Evolutionary conservation across 2,113 vertebrate species (phyloP), one percentile per base, ranked within the genome.

Genomic region (Phocoena sinus): DNA sequence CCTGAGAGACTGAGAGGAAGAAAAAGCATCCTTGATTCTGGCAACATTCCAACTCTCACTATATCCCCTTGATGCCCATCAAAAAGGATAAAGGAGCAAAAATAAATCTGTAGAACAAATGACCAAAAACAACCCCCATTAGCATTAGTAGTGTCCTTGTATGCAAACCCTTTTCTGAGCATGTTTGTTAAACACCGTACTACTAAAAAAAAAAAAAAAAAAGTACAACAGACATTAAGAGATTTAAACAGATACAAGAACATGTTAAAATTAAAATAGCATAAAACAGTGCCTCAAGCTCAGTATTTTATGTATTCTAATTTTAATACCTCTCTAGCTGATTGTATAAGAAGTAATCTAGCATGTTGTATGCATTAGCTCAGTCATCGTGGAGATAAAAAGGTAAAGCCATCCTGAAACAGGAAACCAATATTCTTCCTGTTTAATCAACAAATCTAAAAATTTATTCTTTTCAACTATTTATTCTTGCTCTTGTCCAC

Each of bases 391-490:
- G 12, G 92, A 96, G 96, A 96, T 97, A 82, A 89, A 97, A 97
- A 99, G 96, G 97, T 97, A 98, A 98, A 98, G 98, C 82, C 98
- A 98, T 97, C 97, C 98, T 98, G 96, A 97, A 96, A 98, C 98
- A 99, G 99, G 99, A 99, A 99, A 98, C 97, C 98, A 98, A 93
- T 93, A 98, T 98, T 98, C 98, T 99, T 99, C 99, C 98, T 99
- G 99, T 99, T 98, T 98, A 98, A 98, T 98, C 98, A 98, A 98
- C 98, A 98, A 98, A 97, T 98, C 96, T 97, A 98, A 96, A 95
- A 76, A 81, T 83, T 95, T 96, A 94, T 98, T 97, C 95, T 95
- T 97, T 95, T 96, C 70, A 96, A 91, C 95, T 95, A 82, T 95
- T 95, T 94, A 95, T 73, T 93, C 77, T 73, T 90, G 85, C 68